Percentiles rank a stretch among this genome's conserved stretches.
These are phyloP conservation scores for Onthophagus sagittarius DNA, from an alignment of 2,888 invertebrate species.

Conservation along the genomic window DNA sequence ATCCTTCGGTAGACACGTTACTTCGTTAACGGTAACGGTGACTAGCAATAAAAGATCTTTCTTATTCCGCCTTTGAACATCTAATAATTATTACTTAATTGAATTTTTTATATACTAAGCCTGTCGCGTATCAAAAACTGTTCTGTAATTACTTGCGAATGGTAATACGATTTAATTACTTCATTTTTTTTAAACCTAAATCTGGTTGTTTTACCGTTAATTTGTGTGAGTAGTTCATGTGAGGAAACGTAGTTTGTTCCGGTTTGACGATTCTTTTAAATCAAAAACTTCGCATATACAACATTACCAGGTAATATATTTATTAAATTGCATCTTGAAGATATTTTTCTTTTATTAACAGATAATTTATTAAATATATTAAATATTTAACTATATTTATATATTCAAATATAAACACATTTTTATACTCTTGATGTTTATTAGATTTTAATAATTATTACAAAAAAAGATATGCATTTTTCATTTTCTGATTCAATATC, in stretches of 20 bases:
- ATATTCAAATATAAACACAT: no score
- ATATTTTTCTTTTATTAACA: no score
- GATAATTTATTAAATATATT: no score
- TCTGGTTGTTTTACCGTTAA: background rate
- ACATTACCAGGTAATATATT: background rate
- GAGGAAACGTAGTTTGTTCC: background rate
- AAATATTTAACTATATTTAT: no score
- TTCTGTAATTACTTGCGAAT: background rate
- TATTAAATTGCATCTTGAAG: no score
- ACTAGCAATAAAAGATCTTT: background rate
- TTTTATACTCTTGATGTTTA: no score
- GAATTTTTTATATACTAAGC: background rate
- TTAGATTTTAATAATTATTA: no score
- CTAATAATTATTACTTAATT: background rate
- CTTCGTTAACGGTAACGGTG: background rate
- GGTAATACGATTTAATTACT: background rate
- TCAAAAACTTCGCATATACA: background rate
- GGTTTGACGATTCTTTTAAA: background rate
- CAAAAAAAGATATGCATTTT: no score
- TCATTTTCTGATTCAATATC: no score
- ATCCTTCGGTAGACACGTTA: background rate
- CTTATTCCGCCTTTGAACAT: background rate
- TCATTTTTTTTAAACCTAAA: background rate
- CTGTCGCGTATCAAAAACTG: background rate
- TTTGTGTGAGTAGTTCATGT: background rate